Base-by-base conservation (phyloP, 1,140 invertebrate genomes). In the Drosophila nebulosa region DNA sequence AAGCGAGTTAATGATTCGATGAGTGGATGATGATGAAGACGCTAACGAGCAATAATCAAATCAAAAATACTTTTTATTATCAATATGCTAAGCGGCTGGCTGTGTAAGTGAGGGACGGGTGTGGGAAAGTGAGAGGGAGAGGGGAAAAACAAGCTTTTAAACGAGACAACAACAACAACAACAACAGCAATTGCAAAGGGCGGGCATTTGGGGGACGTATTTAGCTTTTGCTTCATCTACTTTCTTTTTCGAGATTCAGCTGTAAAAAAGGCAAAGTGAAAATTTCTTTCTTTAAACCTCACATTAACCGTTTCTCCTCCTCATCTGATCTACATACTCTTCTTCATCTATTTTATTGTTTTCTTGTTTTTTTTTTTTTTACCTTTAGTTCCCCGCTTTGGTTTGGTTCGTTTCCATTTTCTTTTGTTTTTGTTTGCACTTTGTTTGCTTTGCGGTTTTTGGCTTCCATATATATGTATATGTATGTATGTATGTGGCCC, bases 1-100 rank as follows among this genome's bases (percentile, higher is more conserved):
- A 85, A 78, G 80, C 83, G 83, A 86, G 83, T 86, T 86, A 86
- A 86, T 86, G 81, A 86, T 79, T 85, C 81, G 81, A 79, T 85
- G 64, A 76, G 73, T 56, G 27, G 53, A 42, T 55, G 24, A 56
- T 50, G 58, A 69, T 51, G 26, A 51, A 42, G 60, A 59, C 64
- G 84, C 83, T 88, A 88, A 88, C 83, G 83, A 88, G 83, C 83
- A 88, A 88, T 88, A 88, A 88, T 88, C 83, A 88, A 88, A 88
- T 88, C 83, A 88, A 83, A 74, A 78, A 86, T 78, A 89, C 80
- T 90, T 81, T 80, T 74, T 71, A 80, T 83, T 78, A 81, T 77
- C 74, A 79, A 70, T 67, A 46, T 70, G 64, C 68, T 61, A 26
- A 46, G 69, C 35, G 36, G 57, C 6, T 21, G 12, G 39, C 2